Conservation (phyloP, 2,797 vertebrate genomes). For the Catostomus latipinnis region DNA sequence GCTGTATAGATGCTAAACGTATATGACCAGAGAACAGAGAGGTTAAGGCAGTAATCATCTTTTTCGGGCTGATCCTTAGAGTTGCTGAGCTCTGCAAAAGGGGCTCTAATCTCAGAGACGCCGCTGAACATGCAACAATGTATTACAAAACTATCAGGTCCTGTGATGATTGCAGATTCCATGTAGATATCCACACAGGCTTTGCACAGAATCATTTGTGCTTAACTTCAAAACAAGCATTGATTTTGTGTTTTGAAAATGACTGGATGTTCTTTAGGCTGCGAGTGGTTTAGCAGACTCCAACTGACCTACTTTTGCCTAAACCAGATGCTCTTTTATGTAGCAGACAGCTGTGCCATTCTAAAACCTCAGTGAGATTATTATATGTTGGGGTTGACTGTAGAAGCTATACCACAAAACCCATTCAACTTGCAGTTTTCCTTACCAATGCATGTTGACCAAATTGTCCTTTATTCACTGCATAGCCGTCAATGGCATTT, state of each 20-base stretch:
- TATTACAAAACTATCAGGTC: slow-evolving; percentile 60
- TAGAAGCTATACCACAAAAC: slow-evolving; percentile 9
- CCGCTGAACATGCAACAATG: slow-evolving; percentile 66
- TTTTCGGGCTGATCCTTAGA: slow-evolving; percentile 73
- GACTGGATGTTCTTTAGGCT: slow-evolving; percentile 35
- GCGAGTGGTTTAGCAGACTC: slow-evolving; percentile 36
- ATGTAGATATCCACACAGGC: slow-evolving; percentile 57
- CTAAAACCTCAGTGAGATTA: slow-evolving; percentile 26
- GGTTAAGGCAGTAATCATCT: slow-evolving; percentile 65
- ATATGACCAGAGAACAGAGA: slow-evolving; percentile 24
- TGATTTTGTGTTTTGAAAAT: slow-evolving; percentile 18
- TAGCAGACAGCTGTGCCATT: slow-evolving; percentile 30
- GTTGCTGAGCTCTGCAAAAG: slow-evolving; percentile 72
- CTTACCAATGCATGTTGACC: no score
- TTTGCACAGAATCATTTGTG: slow-evolving; percentile 50
- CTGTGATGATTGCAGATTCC: slow-evolving; percentile 59
- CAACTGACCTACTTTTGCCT: slow-evolving; percentile 57
- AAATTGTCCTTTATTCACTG: no score
- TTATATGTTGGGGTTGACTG: slow-evolving; percentile 21
- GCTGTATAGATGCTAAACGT: neutral
- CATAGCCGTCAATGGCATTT: no score
- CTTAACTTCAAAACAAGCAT: slow-evolving; percentile 13
- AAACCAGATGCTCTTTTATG: slow-evolving; percentile 39
- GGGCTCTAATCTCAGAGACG: slow-evolving; percentile 70
- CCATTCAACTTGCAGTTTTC: neutral